phyloP scores from a whole-genome alignment of 2,797 vertebrate species.

The Neosilurus hyrtlii region DNA sequence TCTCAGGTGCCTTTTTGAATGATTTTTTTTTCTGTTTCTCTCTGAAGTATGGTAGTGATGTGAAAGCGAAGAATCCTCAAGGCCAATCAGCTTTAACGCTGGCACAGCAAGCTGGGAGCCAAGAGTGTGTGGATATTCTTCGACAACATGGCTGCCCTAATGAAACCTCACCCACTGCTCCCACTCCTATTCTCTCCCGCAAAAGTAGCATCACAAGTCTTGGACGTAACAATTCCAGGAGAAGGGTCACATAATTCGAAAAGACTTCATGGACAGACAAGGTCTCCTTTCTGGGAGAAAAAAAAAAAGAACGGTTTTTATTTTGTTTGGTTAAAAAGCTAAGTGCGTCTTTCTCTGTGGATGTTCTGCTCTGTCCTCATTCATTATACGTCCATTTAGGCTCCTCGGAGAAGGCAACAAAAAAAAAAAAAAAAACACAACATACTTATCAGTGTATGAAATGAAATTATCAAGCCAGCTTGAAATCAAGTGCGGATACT shows the following conservation, averaged over 20 bases:
- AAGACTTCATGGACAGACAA: constrained; percentile 42
- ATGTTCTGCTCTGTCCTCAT: constrained; percentile 42
- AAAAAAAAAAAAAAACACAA: not conserved
- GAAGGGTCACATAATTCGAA: constrained; percentile 67
- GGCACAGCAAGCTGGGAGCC: constrained; percentile 81
- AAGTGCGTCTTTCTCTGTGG: constrained; percentile 43
- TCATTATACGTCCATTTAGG: constrained; percentile 31
- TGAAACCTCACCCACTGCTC: constrained; percentile 76
- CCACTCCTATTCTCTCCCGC: constrained; percentile 80
- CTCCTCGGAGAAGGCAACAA: constrained; percentile 43
- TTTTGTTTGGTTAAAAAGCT: constrained; percentile 45
- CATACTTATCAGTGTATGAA: constrained; percentile 25
- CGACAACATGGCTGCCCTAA: constrained; percentile 87
- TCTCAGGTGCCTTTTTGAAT: no score
- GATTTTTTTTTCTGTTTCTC: not conserved
- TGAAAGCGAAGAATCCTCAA: constrained; percentile 79
- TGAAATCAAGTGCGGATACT: constrained; percentile 55
- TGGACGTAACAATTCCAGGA: constrained; percentile 81
- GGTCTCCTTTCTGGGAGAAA: constrained; percentile 25
- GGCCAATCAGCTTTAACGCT: constrained; percentile 84
- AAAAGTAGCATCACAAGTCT: constrained; percentile 89
- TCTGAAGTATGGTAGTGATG: constrained; percentile 85
- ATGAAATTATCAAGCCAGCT: constrained; percentile 31
- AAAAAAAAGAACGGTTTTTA: constrained; percentile 36
- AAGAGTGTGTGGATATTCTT: constrained; percentile 86